A percentile compares a stretch with the other conserved stretches of the same genome.
These are phyloP conservation scores for Chirona hameri DNA, from an alignment of 2,888 invertebrate species.

Conservation along the genomic window DNA sequence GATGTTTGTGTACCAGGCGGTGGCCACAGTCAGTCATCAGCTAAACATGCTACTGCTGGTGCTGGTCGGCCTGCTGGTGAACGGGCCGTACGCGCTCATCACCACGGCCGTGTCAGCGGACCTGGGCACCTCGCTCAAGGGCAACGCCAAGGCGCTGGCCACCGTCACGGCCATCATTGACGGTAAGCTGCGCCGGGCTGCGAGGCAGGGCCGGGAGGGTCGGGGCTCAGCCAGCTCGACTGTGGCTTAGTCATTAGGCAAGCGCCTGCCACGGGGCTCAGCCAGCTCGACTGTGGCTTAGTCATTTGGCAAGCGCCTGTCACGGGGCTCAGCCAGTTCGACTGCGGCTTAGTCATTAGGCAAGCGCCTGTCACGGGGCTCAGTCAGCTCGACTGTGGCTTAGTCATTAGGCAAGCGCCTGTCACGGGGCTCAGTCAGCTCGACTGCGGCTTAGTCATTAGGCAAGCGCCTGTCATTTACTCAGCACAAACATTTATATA, in stretches of 20 bases:
- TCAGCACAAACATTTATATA: too few relatives aligned
- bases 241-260: background rate
- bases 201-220: too few relatives aligned
- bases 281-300: background rate
- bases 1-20: conserved; percentile 74
- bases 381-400: background rate
- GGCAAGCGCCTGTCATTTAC: too few relatives aligned
- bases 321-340: background rate
- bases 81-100: conserved; percentile 93
- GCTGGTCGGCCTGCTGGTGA: conserved; percentile 76
- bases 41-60: conserved; percentile 66
- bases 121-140: conserved; percentile 72
- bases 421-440: background rate
- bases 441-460: background rate
- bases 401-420: too few relatives aligned
- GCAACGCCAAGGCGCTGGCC: conserved; percentile 82
- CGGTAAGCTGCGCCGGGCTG: conserved; percentile 71
- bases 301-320: too few relatives aligned
- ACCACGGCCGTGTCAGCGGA: conserved; percentile 96
- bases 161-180: conserved; percentile 98
- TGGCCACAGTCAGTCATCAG: conserved; percentile 60
- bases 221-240: too few relatives aligned
- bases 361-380: too few relatives aligned
- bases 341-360: background rate
- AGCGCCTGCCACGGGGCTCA: background rate